Evolutionary conservation across 2,888 invertebrate genomes (phyloP).

Genomic region (Philhelius pedissequus): DNA sequence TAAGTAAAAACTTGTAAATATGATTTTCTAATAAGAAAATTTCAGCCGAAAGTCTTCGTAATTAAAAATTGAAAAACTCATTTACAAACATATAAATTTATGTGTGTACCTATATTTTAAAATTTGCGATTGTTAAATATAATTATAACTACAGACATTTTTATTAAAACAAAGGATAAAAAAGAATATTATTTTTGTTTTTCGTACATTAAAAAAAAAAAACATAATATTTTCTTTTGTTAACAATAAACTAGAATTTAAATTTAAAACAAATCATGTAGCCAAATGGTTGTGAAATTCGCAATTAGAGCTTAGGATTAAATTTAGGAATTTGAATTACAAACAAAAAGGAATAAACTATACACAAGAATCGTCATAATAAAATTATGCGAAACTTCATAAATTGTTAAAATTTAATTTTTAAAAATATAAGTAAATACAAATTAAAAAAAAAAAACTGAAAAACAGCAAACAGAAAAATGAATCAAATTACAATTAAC

Average conservation of each 20-base stretch:
- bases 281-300: conserved; percentile 74
- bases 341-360: conserved; percentile 18
- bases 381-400: conserved; percentile 32
- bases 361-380: conserved; percentile 23
- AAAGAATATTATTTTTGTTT: conserved; percentile 10
- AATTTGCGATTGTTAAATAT: conserved; percentile 36
- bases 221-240: conserved; percentile 4
- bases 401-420: background rate
- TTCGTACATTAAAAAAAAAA: background rate
- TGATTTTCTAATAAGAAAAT: conserved; percentile 37
- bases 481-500: conserved; percentile 35
- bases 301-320: conserved; percentile 73
- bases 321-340: conserved; percentile 37
- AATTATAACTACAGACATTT: conserved; percentile 59
- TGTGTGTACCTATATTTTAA: conserved; percentile 24
- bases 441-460: conserved; percentile 17
- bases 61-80: conserved; percentile 13
- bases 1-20: conserved; percentile 43
- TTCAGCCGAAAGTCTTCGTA: conserved; percentile 60
- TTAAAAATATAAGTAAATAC: background rate
- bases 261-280: conserved; percentile 54
- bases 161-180: background rate
- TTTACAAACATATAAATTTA: conserved; percentile 42
- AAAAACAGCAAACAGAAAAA: conserved; percentile 4
- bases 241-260: background rate